Evolutionary conservation across 2,888 invertebrate genomes (phyloP).

Genomic region (Archips xylosteana): DNA sequence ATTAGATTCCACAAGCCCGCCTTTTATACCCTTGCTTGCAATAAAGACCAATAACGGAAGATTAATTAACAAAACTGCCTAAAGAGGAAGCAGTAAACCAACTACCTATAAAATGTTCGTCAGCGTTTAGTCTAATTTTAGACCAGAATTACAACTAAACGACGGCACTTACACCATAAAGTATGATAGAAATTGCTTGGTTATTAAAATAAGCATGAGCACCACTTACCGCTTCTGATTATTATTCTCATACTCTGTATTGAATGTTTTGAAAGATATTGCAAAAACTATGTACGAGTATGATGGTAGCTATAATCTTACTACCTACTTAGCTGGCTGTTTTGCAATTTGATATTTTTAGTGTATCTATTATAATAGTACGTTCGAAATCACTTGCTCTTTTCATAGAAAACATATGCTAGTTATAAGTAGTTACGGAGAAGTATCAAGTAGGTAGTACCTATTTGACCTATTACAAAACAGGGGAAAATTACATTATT

Average conservation of each 20-base stretch:
- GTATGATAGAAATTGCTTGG: slow-evolving; percentile 42
- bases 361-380: not conserved
- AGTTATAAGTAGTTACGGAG: not conserved
- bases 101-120: slow-evolving; percentile 49
- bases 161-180: slow-evolving; percentile 46
- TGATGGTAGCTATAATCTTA: not conserved
- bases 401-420: not conserved
- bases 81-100: slow-evolving; percentile 59
- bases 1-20: slow-evolving; percentile 30
- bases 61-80: slow-evolving; percentile 55
- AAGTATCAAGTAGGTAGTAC: not conserved
- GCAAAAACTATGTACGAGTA: no score
- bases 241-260: not conserved
- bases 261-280: no score
- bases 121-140: slow-evolving; percentile 55
- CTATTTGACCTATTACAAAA: not conserved
- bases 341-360: not conserved
- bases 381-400: not conserved
- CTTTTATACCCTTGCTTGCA: slow-evolving; percentile 42
- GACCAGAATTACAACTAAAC: slow-evolving; percentile 45
- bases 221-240: not conserved
- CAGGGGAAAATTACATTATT: not conserved
- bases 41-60: slow-evolving; percentile 47
- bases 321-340: not conserved
- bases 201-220: slow-evolving; percentile 9